These are phyloP conservation scores for Engystomops pustulosus DNA, from an alignment of 2,113 vertebrate genomes.

Conservation along the genomic window DNA sequence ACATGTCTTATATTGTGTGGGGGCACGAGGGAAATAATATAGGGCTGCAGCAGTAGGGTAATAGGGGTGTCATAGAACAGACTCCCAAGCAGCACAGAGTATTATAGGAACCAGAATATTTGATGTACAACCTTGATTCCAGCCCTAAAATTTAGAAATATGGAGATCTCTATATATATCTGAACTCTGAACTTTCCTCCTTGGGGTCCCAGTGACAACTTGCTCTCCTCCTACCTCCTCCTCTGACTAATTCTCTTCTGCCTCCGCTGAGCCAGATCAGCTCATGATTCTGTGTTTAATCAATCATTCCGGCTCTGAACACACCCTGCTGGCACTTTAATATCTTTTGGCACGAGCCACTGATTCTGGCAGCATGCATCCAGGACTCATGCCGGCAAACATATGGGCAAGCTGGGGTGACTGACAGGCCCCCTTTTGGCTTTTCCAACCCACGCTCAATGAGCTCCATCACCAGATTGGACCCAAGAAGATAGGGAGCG, in stretches of 20 bases:
- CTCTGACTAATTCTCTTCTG: background rate
- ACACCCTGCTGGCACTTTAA: slow-evolving; percentile 80
- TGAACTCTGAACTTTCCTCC: slow-evolving; percentile 2
- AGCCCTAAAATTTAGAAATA: background rate
- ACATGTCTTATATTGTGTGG: no score
- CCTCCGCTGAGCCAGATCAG: slow-evolving; percentile 61
- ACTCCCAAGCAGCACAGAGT: no score
- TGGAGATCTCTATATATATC: background rate
- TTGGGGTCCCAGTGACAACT: slow-evolving; percentile 1
- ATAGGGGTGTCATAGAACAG: no score
- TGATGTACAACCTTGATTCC: background rate
- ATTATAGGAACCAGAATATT: no score
- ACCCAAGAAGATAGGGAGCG: background rate
- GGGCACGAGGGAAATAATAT: no score
- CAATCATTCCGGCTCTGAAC: slow-evolving; percentile 80
- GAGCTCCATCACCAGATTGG: slow-evolving; percentile 70
- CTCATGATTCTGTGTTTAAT: slow-evolving; percentile 77
- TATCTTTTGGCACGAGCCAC: slow-evolving; percentile 78
- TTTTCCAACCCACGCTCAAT: slow-evolving; percentile 66
- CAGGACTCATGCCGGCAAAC: slow-evolving; percentile 76
- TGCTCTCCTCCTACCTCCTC: background rate
- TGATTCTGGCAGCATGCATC: slow-evolving; percentile 68
- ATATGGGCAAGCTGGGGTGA: slow-evolving; percentile 78
- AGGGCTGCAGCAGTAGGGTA: no score
- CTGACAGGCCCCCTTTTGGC: slow-evolving; percentile 78